Conservation (phyloP, 1,140 invertebrate genomes). For the Scaptomyza pallida region DNA sequence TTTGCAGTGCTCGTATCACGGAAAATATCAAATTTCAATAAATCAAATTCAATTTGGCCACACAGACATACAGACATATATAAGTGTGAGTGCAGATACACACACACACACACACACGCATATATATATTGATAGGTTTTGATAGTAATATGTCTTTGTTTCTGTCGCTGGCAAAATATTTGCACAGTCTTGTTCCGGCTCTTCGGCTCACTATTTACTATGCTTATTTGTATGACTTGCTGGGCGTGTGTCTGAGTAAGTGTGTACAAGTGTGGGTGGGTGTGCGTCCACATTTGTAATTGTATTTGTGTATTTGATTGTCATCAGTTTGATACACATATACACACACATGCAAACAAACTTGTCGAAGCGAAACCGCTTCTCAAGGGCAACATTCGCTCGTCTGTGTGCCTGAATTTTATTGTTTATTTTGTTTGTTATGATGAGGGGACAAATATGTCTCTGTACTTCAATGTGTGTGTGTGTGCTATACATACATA, state of each 20-base stretch:
- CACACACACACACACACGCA: constrained; percentile 51
- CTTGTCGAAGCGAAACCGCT: constrained; percentile 39
- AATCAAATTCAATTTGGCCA: constrained; percentile 83
- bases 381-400: constrained; percentile 78
- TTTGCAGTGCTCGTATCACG: constrained; percentile 80
- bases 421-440: constrained; percentile 80
- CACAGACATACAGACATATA: constrained; percentile 54
- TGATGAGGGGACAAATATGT: constrained; percentile 50
- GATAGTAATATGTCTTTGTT: constrained; percentile 81
- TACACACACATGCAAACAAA: constrained; percentile 8
- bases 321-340: constrained; percentile 74
- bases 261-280: constrained; percentile 9
- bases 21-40: constrained; percentile 84
- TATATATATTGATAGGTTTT: constrained; percentile 52
- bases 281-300: constrained; percentile 74
- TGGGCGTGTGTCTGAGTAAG: constrained; percentile 30
- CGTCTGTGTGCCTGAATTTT: constrained; percentile 72
- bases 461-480: constrained; percentile 19
- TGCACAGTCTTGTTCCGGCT: constrained; percentile 72
- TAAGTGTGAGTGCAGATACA: too few relatives aligned
- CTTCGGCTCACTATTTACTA: constrained; percentile 62
- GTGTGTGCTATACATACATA: constrained; percentile 41
- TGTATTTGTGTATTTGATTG: constrained; percentile 83
- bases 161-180: constrained; percentile 77
- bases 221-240: constrained; percentile 73